Evolutionary conservation across 1,140 invertebrate genomes (phyloP), one percentile per base, ranked within the genome.

Genomic region (Drosophila elegans): DNA sequence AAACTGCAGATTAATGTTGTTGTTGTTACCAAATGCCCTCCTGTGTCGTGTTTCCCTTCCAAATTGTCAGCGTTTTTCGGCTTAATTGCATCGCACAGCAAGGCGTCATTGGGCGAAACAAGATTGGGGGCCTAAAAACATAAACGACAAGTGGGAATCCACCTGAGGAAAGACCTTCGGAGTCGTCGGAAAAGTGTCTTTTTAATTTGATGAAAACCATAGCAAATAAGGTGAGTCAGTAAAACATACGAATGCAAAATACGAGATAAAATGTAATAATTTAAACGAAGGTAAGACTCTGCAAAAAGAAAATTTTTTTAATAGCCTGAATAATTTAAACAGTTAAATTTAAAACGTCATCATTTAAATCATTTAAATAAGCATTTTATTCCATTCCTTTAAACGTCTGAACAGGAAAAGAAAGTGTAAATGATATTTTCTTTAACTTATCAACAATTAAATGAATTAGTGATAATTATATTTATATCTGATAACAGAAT

Each of bases 31-130:
- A 16, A 56, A 11, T 49, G 68, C 36, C 60, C 59, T 56, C 49
- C 51, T 69, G 59, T 38, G 32, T 75, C 52, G 46, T 61, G 34
- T 66, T 66, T 78, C 45, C 59, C 66, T 67, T 82, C 75, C 67
- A 82, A 82, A 72, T 74, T 88, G 84, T 66, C 66, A 88, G 78
- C 77, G 61, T 82, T 72, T 62, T 57, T 62, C 21, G 38, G 75
- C 63, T 86, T 88, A 88, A 88, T 86, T 77, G 73, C 73, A 68
- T 42, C 64, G 55, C 45, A 48, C 61, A 63, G 21, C 55, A 46
- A 74, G 52, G 64, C 69, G 74, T 71, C 63, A 68, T 67, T 56
- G 38, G 59, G 61, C 29, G 11, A 41, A 67, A 46, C 34, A 39
- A 54, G 62, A 39, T 25, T 53, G 27, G 25, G 34, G 27, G 46